A percentile compares a stretch with the other conserved stretches of the same genome.
phyloP scores from a whole-genome alignment of 2,888 invertebrate genomes.

The Apamea anceps region DNA sequence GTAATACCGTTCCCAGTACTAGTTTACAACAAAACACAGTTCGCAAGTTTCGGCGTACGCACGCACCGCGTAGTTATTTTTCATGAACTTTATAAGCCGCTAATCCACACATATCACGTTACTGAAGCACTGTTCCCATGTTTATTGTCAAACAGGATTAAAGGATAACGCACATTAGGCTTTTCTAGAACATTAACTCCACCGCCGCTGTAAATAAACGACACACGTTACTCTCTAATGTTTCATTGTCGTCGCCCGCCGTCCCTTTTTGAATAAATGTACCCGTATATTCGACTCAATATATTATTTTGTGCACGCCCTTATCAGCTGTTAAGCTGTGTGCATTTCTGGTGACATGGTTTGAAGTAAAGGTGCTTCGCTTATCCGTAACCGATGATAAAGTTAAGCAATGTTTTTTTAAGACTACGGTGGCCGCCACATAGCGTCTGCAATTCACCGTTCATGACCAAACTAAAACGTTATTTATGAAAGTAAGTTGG shows the following conservation, averaged over 20 bases:
- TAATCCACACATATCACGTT: slow-evolving; percentile 77
- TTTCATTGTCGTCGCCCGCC: slow-evolving; percentile 77
- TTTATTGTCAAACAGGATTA: slow-evolving; percentile 84
- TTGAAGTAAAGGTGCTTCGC: neutral
- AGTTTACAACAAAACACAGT: slow-evolving; percentile 44
- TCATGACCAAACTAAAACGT: neutral
- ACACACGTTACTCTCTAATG: slow-evolving; percentile 79
- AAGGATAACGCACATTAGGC: slow-evolving; percentile 81
- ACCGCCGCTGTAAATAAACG: slow-evolving; percentile 78
- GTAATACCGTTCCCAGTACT: slow-evolving; percentile 2
- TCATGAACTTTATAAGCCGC: slow-evolving; percentile 74
- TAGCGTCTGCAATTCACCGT: neutral
- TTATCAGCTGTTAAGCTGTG: slow-evolving; percentile 38
- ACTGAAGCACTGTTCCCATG: slow-evolving; percentile 72
- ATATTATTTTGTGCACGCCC: slow-evolving; percentile 54
- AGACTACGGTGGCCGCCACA: too few species aligned
- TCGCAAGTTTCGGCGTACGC: slow-evolving; percentile 26
- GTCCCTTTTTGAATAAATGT: slow-evolving; percentile 70
- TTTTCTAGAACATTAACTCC: slow-evolving; percentile 83
- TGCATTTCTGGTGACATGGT: slow-evolving; percentile 9
- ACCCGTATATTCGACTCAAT: slow-evolving; percentile 64
- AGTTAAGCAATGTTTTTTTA: neutral
- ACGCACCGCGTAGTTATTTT: slow-evolving; percentile 65
- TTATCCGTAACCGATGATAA: neutral
- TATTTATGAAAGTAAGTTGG: neutral